Base-by-base conservation (phyloP, 2,888 invertebrate genomes). In the Therioaphis trifolii region DNA sequence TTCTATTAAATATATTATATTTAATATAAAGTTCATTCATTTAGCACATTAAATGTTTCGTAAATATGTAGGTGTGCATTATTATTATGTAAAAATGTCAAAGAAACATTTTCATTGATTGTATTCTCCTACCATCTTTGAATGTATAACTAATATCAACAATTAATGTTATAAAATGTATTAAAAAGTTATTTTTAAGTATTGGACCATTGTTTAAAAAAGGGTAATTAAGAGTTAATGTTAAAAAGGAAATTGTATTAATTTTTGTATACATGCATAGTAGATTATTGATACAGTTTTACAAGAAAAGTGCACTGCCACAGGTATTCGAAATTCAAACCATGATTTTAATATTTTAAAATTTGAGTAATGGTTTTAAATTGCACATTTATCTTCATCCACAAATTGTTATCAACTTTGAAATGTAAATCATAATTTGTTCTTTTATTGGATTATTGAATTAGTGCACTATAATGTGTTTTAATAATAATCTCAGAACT, bases 211-310 rank as follows among this genome's bases (percentile, higher is more conserved):
- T 78, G 68, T 68, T 68, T 68, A 68, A 77, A 24, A 52, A 78
- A 78, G 78, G 78, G 78, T 78, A 78, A 78, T 68, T 78, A 78
- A 27, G 12, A 78, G 24, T 55, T 78, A 68, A 43, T 40, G 18
- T 78, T 77, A 77, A 77, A 29, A 46, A 66, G 15, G 4, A 24
- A 74, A 58, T 55, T 68, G 24, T 68, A 24, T 68, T 0, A 52
- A 66, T 66, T 77, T 35, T 68, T 77, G 35, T 52, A 14, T 76
- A 0, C 35, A 24, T 18, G 5, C 40, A 2, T 68, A 52, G 0
- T 63, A 29, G 11, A 49, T 49, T n/a, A 68, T 24, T 68, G 24
- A 68, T 18, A 29, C 4, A n/a, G 1, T 58, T 58, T 24, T 24
- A 58, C 2, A 24, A 9, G 12, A 52, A 29, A 52, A 74, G 35